phyloP scores from a whole-genome alignment of 2,888 invertebrate genomes.

The Ashinkailepas kermadecensis region DNA sequence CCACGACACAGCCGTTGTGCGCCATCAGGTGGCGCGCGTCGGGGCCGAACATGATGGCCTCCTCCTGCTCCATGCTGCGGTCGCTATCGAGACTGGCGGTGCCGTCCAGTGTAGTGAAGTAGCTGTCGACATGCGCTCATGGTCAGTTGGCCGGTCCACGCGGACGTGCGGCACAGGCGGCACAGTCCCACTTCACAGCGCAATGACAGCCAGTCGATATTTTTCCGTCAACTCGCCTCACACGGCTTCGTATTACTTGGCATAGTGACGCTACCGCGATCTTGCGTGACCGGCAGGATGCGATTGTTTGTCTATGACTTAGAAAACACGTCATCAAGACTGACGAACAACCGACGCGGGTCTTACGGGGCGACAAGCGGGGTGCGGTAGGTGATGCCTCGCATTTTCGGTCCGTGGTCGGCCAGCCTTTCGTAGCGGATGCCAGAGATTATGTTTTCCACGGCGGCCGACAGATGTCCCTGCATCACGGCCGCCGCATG shows the following conservation, averaged over 20 bases:
- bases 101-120: constrained; percentile 59
- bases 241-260: too few relatives aligned
- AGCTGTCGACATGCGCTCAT: constrained; percentile 46
- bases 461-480: constrained; percentile 63
- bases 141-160: background rate
- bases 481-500: constrained; percentile 56
- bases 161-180: too few relatives aligned
- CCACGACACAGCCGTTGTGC: constrained; percentile 99
- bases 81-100: constrained; percentile 37
- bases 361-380: constrained; percentile 67
- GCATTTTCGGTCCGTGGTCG: constrained; percentile 67
- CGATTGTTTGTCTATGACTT: too few relatives aligned
- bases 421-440: constrained; percentile 65
- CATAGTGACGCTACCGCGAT: too few relatives aligned
- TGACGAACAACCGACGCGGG: background rate
- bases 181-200: too few relatives aligned
- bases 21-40: constrained; percentile 56
- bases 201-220: too few relatives aligned
- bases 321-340: too few relatives aligned
- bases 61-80: constrained; percentile 54
- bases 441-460: constrained; percentile 78
- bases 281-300: too few relatives aligned
- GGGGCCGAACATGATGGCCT: constrained; percentile 41
- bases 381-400: constrained; percentile 61
- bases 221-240: too few relatives aligned